Evolutionary conservation across 2,113 vertebrate genomes (phyloP), one percentile per base, ranked within the genome.

Genomic region (Setophaga coronata): DNA sequence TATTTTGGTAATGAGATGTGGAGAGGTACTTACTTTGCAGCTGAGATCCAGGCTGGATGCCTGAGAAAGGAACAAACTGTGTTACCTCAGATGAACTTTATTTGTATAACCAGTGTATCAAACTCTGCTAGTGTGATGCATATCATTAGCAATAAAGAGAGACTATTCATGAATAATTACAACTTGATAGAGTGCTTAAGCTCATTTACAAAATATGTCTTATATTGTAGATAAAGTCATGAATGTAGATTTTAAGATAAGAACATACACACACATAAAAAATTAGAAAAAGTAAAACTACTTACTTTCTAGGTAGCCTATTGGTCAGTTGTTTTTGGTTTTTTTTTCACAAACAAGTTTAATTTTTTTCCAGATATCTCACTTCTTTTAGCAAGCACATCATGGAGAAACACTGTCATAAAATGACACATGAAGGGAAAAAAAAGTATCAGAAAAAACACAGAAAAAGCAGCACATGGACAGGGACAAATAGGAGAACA

Each of bases 11-110:
- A 97, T 70, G 86, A 94, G 96, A 96, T 96, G 97, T 96, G 89
- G 91, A 97, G 94, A 97, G 87, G 96, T 97, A 97, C 95, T 96
- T 97, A 97, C 94, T 97, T 96, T 94, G 90, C 95, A 96, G 95
- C 97, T 94, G 96, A 97, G 91, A 95, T 89, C 89, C 95, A 96
- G 90, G 95, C 95, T 96, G 91, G 91, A 93, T 97, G 95, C 65
- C 83, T 95, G 93, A 84, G 82, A 73, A 95, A 91, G 25, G 42
- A 91, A 95, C 78, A 96, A 95, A 90, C 94, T 90, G 29, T 18
- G 94, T 92, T 97, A 97, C 98, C 98, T 98, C 92, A 94, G 87
- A 91, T 98, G 98, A 98, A 97, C 98, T 89, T 90, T 64, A 40
- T 72, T 93, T 73, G 66, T 95, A 73, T 85, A 95, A 95, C 93